These are phyloP conservation scores for Trilocha varians DNA, from an alignment of 2,888 invertebrate genomes.

Conservation along the genomic window DNA sequence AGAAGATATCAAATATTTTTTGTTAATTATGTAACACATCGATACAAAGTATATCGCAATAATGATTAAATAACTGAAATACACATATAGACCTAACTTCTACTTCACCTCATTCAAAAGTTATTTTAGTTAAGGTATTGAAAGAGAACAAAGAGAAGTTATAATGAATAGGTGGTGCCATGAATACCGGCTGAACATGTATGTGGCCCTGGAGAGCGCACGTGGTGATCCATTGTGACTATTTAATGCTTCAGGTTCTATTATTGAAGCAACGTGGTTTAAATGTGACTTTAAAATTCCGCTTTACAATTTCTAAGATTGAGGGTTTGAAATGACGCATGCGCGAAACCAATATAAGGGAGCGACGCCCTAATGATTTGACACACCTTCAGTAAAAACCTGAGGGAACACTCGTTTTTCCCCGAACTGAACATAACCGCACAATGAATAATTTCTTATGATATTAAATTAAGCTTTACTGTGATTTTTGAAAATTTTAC, in stretches of 20 bases:
- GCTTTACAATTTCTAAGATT: background rate
- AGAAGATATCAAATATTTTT: no score
- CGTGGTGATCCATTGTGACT: background rate
- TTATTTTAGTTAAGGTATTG: no score
- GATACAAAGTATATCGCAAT: no score
- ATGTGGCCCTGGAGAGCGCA: no score
- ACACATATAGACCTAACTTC: no score
- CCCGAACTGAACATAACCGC: background rate
- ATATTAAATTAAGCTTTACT: background rate
- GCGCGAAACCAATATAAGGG: conserved; percentile 16
- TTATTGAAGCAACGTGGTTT: background rate
- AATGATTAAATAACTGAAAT: no score
- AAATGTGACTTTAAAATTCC: background rate
- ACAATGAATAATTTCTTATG: background rate
- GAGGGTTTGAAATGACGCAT: conserved; percentile 21
- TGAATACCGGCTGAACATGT: no score
- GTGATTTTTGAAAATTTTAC: background rate
- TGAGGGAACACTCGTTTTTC: background rate
- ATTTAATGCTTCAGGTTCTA: background rate
- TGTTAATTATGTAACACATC: no score
- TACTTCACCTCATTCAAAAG: no score
- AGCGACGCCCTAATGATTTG: conserved; percentile 34
- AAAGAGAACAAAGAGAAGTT: no score
- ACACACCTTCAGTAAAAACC: conserved; percentile 13
- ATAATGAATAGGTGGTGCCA: no score